Evolutionary conservation across 2,113 vertebrate genomes (phyloP), one percentile per base, ranked within the genome.

Genomic region (Sphyrna mokarran): DNA sequence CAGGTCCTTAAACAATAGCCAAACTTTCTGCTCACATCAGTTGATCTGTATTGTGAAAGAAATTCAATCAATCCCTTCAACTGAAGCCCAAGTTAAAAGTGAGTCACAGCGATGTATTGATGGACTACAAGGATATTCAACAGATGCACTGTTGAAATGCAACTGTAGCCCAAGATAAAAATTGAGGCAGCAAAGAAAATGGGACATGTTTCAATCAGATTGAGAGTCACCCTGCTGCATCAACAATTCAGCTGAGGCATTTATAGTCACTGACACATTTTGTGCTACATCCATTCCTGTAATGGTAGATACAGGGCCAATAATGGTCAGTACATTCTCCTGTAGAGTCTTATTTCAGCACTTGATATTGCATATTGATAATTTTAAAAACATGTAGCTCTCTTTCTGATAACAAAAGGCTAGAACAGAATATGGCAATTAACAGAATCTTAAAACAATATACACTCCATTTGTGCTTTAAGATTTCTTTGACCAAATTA

Each of bases 51-150:
- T 68, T 93, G 61, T 93, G 58, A 93, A 66, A 37, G 16, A 83
- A 37, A 66, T 93, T 37, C 66, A 93, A n/a, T 66, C 61, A 93
- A 37, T 93, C 89, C n/a, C 89, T 93, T 18, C 33, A 91, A 83
- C 6, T 91, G 58, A 63, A n/a, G 87, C 61, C 61, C 61, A 33
- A 90, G 87, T 61, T 58, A n/a, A 16, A 66, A 33, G 1, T n/a
- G 54, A 68, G 16, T 18, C 16, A 93, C 89, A 66, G 26, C 14
- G 61, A 66, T 68, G 61, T 37, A 66, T 66, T 66, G 66, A 93
- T 66, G 87, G 76, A n/a, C 33, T 16, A 78, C 33, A 78, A 4
- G 78, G 58, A 61, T 91, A 58, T 37, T 91, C 89, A 91, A n/a
- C 0, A 54, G 23, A 29, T 61, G 86, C 54, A 58, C 48, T 61